These are phyloP conservation scores for Sigmodon hispidus DNA, from an alignment of 2,113 vertebrate genomes.

Conservation along the genomic window DNA sequence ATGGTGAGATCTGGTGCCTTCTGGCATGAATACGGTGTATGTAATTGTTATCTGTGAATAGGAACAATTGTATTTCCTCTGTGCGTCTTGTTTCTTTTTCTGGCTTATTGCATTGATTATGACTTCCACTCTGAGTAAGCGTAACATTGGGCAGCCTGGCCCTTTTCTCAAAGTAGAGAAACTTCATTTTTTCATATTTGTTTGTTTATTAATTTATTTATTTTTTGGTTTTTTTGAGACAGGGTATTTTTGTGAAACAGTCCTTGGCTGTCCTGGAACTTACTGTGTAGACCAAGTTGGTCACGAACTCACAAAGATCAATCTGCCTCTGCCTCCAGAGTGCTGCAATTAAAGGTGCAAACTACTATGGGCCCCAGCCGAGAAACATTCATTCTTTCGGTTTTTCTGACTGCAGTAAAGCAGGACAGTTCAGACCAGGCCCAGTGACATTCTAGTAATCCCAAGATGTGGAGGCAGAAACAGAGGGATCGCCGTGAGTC, in stretches of 20 bases:
- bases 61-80: background rate
- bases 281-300: background rate
- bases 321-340: background rate
- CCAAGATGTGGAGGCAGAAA: background rate
- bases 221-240: background rate
- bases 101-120: background rate
- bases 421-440: background rate
- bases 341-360: too few species aligned
- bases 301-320: background rate
- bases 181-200: too few species aligned
- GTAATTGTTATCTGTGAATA: background rate
- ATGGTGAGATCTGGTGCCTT: too few species aligned
- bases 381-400: background rate
- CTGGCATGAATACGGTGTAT: too few species aligned
- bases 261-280: too few species aligned
- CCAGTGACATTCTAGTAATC: background rate
- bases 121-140: background rate
- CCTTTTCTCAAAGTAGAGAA: background rate
- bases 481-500: background rate
- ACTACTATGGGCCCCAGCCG: background rate
- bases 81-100: slow-evolving; percentile 32
- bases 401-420: background rate
- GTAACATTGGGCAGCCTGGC: background rate
- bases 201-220: too few species aligned
- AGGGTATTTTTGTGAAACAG: background rate